phyloP scores from a whole-genome alignment of 2,797 vertebrate species.

The Spea hammondii region DNA sequence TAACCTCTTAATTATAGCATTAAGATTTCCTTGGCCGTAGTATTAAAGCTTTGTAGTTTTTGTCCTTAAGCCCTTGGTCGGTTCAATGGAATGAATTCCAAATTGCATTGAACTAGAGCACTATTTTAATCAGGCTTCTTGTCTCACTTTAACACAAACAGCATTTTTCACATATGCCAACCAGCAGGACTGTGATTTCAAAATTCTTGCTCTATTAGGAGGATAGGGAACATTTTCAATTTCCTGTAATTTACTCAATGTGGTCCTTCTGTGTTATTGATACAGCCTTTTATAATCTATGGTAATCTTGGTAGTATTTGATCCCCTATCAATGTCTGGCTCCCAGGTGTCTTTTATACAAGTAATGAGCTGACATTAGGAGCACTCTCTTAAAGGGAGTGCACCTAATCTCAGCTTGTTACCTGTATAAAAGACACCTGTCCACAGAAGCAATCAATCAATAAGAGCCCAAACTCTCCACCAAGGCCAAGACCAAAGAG shows the following conservation, averaged over 20 bases:
- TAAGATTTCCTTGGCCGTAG: conserved; percentile 32
- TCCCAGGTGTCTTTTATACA: no score
- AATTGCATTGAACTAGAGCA: conserved; percentile 47
- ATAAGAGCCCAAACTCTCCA: no score
- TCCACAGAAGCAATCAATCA: no score
- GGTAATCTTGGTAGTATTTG: no score
- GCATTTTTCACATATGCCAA: conserved; percentile 29
- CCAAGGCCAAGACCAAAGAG: no score
- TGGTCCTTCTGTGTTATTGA: no score
- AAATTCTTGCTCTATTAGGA: neutral
- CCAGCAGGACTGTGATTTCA: conserved; percentile 8
- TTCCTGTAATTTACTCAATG: neutral
- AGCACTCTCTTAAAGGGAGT: no score
- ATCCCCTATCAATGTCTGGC: no score
- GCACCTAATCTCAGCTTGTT: no score
- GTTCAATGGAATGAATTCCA: conserved; percentile 40
- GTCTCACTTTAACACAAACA: conserved; percentile 23
- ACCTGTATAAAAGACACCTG: no score
- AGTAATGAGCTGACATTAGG: no score
- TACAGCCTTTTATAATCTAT: no score
- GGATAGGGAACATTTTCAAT: neutral
- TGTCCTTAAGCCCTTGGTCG: conserved; percentile 25
- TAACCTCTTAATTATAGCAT: conserved; percentile 49
- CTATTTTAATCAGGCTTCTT: conserved; percentile 44
- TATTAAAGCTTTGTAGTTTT: conserved; percentile 43